These are phyloP conservation scores for Drosophila eohydei DNA, from an alignment of 2,888 invertebrate species.

Conservation along the genomic window DNA sequence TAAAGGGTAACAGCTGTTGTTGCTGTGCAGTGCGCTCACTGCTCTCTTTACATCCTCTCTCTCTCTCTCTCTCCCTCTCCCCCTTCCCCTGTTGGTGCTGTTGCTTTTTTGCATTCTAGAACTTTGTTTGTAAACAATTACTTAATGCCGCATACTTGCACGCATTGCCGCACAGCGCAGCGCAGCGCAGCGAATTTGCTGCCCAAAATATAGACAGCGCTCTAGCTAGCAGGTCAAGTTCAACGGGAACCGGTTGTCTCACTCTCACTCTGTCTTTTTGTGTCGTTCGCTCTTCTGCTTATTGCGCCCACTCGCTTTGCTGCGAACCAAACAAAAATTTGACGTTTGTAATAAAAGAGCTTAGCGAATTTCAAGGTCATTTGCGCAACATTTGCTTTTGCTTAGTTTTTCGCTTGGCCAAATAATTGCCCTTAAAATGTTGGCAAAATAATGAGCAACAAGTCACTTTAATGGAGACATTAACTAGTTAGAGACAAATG, in stretches of 20 bases:
- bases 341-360: slow-evolving; percentile 23
- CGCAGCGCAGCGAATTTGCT: slow-evolving; percentile 17
- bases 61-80: not conserved
- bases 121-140: slow-evolving; percentile 63
- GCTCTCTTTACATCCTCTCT: not conserved
- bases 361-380: slow-evolving; percentile 52
- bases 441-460: slow-evolving; percentile 33
- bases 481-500: slow-evolving; percentile 4
- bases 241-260: slow-evolving; percentile 55
- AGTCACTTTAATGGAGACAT: slow-evolving; percentile 30
- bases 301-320: slow-evolving; percentile 16
- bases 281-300: not conserved
- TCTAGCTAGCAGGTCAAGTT: slow-evolving; percentile 56
- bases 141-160: slow-evolving; percentile 44
- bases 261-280: slow-evolving; percentile 2
- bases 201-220: slow-evolving; percentile 5
- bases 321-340: slow-evolving; percentile 22
- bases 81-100: not conserved
- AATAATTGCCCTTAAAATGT: slow-evolving; percentile 34
- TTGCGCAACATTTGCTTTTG: slow-evolving; percentile 37
- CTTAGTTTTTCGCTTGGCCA: slow-evolving; percentile 25
- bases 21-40: not conserved
- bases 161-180: slow-evolving; percentile 12
- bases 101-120: slow-evolving; percentile 34
- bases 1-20: slow-evolving; percentile 35